Evolutionary conservation across 1,140 invertebrate species (phyloP).

Genomic region (Drosophila tani): DNA sequence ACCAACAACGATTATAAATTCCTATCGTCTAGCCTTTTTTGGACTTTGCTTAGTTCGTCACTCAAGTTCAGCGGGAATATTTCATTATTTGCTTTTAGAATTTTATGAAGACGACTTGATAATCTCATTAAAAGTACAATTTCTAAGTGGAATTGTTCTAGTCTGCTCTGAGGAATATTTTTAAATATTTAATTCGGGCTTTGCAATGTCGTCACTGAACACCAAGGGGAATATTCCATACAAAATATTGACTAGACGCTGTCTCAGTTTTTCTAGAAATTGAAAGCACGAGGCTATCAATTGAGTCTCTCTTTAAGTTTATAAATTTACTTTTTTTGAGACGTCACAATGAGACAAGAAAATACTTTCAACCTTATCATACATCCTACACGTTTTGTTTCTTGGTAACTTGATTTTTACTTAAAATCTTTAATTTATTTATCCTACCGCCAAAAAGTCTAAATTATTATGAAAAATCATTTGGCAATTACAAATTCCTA

Average conservation of each 20-base stretch:
- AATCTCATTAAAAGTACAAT: neutral
- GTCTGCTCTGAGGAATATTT: neutral
- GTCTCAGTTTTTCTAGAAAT: neutral
- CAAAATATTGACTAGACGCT: neutral
- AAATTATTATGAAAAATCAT: neutral
- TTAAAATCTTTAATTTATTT: neutral
- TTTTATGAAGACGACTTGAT: neutral
- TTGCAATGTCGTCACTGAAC: slow-evolving; percentile 15
- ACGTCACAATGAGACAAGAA: slow-evolving; percentile 25
- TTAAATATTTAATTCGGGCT: neutral
- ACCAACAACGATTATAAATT: neutral
- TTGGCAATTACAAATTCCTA: neutral
- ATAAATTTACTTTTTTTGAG: neutral
- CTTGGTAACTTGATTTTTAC: neutral
- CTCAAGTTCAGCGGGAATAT: neutral
- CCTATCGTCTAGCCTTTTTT: neutral
- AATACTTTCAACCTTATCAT: neutral
- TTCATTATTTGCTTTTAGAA: neutral
- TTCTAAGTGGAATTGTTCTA: slow-evolving; percentile 6
- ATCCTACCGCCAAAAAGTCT: too few species aligned
- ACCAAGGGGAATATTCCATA: slow-evolving; percentile 21
- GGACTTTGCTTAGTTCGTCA: slow-evolving; percentile 21
- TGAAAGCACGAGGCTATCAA: neutral
- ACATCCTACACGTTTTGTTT: neutral
- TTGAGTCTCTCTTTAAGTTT: neutral